Evolutionary conservation across 2,113 vertebrate species (phyloP).

Genomic region (Oreamnos americanus): DNA sequence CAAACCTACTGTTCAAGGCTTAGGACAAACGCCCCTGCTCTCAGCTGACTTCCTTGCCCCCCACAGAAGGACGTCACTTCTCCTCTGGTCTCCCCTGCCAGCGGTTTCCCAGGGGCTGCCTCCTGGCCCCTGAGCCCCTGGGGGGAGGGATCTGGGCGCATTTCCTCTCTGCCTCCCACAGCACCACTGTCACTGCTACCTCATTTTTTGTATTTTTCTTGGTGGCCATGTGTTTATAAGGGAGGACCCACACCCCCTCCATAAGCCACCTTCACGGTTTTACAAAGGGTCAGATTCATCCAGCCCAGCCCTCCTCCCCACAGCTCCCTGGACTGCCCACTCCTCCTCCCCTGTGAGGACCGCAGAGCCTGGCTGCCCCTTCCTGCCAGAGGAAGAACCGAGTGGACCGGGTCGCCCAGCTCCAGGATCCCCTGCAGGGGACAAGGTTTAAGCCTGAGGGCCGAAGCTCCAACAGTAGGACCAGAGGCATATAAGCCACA

Average conservation of each 20-base stretch:
- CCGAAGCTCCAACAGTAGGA: rapidly evolving
- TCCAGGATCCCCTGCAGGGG: neutral
- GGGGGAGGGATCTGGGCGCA: rapidly evolving
- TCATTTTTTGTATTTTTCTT: neutral
- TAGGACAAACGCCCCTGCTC: neutral
- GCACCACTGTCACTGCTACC: rapidly evolving
- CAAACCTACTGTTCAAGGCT: neutral
- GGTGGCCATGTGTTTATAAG: rapidly evolving
- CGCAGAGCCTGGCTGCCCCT: neutral
- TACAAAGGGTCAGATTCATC: neutral
- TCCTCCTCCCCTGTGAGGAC: neutral
- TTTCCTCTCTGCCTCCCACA: too few relatives aligned
- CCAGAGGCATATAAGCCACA: neutral
- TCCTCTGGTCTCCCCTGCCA: neutral
- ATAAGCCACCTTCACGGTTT: neutral
- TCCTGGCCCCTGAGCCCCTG: too few relatives aligned
- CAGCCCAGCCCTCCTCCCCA: neutral
- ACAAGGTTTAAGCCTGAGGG: neutral
- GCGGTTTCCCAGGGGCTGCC: neutral
- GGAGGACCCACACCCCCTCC: neutral
- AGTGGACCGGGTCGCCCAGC: neutral
- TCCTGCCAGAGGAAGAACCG: neutral
- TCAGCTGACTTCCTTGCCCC: neutral
- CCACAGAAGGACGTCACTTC: neutral
- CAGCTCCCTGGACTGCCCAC: neutral